phyloP scores from a whole-genome alignment of 1,140 invertebrate genomes.

The Aphelinus certus region DNA sequence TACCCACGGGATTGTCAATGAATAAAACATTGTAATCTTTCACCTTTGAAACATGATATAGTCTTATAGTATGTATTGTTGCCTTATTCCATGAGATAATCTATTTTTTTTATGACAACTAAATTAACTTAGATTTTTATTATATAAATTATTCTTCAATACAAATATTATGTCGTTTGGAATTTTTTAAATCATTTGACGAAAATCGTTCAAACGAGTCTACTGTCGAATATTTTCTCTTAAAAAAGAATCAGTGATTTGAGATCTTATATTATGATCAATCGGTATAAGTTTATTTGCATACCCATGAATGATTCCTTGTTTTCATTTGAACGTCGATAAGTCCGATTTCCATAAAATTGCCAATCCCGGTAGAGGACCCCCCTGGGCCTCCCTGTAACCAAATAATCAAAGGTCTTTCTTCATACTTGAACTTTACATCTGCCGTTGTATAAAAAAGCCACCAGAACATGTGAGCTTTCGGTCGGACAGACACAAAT shows the following conservation, averaged over 20 bases:
- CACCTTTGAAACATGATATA: constrained; percentile 63
- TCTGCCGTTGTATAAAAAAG: constrained; percentile 76
- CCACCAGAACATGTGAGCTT: constrained; percentile 87
- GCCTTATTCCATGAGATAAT: neutral
- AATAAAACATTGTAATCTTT: constrained; percentile 83
- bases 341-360: constrained; percentile 82
- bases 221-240: no score
- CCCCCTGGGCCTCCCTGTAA: constrained; percentile 80
- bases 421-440: constrained; percentile 67
- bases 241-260: no score
- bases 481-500: constrained; percentile 73
- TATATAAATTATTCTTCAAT: neutral
- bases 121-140: neutral
- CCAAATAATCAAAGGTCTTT: constrained; percentile 79
- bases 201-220: no score
- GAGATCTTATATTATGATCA: no score
- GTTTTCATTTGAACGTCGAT: constrained; percentile 72
- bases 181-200: neutral
- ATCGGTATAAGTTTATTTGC: neutral
- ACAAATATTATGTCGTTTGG: neutral
- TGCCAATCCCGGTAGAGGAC: constrained; percentile 81
- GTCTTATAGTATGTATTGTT: neutral
- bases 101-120: neutral
- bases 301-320: constrained; percentile 80
- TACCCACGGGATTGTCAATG: constrained; percentile 88